These are phyloP conservation scores for Calliopsis andreniformis DNA, from an alignment of 1,140 invertebrate species.

Conservation along the genomic window DNA sequence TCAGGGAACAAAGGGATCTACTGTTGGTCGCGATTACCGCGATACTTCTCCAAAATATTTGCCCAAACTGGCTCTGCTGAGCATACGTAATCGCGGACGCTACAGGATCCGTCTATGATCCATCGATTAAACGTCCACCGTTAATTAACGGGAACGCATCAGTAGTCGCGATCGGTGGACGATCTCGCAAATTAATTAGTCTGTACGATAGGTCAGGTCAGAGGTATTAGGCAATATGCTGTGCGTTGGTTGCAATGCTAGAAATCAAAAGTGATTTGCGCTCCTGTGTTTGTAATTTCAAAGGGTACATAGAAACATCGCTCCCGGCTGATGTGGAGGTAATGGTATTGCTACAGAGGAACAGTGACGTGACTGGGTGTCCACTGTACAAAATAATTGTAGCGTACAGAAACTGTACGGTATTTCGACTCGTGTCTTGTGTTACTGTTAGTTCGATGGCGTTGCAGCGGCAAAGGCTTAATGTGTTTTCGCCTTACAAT, in stretches of 20 bases:
- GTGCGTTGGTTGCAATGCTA: background rate
- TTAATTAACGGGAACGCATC: slow-evolving; percentile 54
- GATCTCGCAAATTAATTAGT: slow-evolving; percentile 51
- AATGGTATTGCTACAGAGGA: too few species aligned
- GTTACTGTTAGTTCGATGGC: too few species aligned
- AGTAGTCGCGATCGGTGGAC: slow-evolving; percentile 29
- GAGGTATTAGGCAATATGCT: background rate
- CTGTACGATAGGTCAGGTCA: background rate
- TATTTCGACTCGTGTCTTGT: too few species aligned
- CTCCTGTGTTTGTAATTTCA: background rate
- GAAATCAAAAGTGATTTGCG: background rate
- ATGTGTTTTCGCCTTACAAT: too few species aligned
- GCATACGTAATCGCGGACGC: background rate
- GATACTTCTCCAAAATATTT: slow-evolving; percentile 22
- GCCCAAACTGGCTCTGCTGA: background rate
- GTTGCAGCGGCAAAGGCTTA: too few species aligned
- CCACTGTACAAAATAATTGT: background rate
- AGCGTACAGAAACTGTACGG: too few species aligned
- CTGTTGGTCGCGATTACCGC: background rate
- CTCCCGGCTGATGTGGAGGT: too few species aligned
- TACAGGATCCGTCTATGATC: background rate
- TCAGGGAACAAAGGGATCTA: slow-evolving; percentile 1
- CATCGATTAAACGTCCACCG: slow-evolving; percentile 44
- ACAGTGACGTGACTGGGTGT: too few species aligned
- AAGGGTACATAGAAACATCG: too few species aligned